Percentiles rank a stretch among this genome's conserved stretches.
These are phyloP conservation scores for Hyles vespertilio DNA, from an alignment of 1,140 invertebrate species.

Conservation along the genomic window DNA sequence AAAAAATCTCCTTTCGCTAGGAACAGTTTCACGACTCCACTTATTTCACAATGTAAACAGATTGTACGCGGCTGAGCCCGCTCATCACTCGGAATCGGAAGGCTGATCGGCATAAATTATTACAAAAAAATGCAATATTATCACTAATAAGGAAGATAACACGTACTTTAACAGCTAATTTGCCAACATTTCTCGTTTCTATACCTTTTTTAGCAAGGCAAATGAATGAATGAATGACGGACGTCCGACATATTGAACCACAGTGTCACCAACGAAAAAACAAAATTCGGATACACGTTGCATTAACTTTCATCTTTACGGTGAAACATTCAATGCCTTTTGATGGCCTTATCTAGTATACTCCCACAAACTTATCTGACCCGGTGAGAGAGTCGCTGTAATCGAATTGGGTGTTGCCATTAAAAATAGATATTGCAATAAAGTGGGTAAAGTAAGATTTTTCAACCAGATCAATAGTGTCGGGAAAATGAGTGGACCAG, in stretches of 20 bases:
- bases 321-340: not conserved
- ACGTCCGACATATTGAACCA: slow-evolving; percentile 48
- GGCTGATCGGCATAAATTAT: slow-evolving; percentile 18
- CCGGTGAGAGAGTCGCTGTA: too few species aligned
- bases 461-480: too few species aligned
- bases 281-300: slow-evolving; percentile 19
- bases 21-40: slow-evolving; percentile 47
- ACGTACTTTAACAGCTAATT: slow-evolving; percentile 65
- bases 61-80: slow-evolving; percentile 30
- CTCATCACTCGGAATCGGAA: slow-evolving; percentile 12
- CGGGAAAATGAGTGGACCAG: too few species aligned
- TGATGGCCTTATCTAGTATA: too few species aligned
- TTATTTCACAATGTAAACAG: slow-evolving; percentile 60
- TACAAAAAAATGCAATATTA: slow-evolving; percentile 25
- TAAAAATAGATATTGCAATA: too few species aligned
- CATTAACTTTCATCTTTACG: not conserved
- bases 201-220: slow-evolving; percentile 63
- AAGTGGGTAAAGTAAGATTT: too few species aligned
- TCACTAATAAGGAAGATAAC: slow-evolving; percentile 40
- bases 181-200: slow-evolving; percentile 70
- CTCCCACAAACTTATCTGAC: too few species aligned
- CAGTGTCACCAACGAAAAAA: slow-evolving; percentile 27
- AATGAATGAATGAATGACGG: slow-evolving; percentile 67
- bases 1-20: slow-evolving; percentile 60
- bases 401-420: too few species aligned